Evolutionary conservation across 2,888 invertebrate genomes (phyloP), one percentile per base, ranked within the genome.

Genomic region (Notocelia uddmanniana): DNA sequence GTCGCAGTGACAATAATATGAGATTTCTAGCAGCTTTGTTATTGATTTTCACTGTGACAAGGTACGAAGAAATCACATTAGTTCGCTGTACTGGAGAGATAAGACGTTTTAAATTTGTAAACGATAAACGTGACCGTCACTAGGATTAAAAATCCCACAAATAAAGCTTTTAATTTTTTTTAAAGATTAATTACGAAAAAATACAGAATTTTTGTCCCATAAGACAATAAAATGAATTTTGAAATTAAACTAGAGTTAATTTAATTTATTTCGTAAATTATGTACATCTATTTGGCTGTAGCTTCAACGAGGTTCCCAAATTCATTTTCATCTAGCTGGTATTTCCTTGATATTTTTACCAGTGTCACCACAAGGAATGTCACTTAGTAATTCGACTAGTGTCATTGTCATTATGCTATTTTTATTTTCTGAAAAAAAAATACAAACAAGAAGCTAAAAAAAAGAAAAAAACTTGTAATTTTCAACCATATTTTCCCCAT

Each of bases 221-320:
- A n/a, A 45, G n/a, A 45, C 45, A 45, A n/a, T 8, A 45, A n/a
- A 1, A 1, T n/a, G n/a, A 45, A 45, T 45, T 45, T n/a, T n/a
- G 45, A 45, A 45, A 31, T n/a, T 45, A 45, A n/a, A 45, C 13
- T n/a, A 8, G 45, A 15, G 41, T 41, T n/a, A 8, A 45, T n/a
- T 45, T 45, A n/a, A 45, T 15, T 45, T 45, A 45, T 45, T 45
- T 45, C 45, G 45, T 45, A 45, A 45, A 45, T n/a, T 45, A 45
- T 45, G n/a, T 45, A 45, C 45, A 45, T 45, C 45, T 45, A 45
- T 45, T 45, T 45, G 45, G 45, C 45, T 45, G 5, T 45, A 45
- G 45, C 45, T 45, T 45, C 45, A 31, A 31, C 8, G 45, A 45
- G n/a, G 45, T 45, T 45, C 8, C 45, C n/a, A 45, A 45, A 45